Evolutionary conservation across 2,888 invertebrate species (phyloP), one percentile per base, ranked within the genome.

Genomic region (Odontocolon sp.): DNA sequence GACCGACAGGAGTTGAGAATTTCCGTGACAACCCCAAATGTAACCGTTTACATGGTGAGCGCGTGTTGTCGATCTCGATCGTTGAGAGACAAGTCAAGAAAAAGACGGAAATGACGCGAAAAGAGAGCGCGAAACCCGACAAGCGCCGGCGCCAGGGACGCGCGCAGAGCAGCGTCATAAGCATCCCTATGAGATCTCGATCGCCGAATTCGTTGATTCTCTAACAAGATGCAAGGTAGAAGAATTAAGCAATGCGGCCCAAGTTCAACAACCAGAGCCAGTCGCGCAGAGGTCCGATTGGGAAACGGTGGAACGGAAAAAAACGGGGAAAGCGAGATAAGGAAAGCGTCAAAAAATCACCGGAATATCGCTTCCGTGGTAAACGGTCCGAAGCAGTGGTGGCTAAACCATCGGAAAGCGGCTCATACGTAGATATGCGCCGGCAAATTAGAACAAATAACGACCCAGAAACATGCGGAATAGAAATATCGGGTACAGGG

Each of bases 301-400:
- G 56, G 8, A 56, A 5, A 56, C 14, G 18, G 57, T 57, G 0
- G 57, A 28, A 23, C 16, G 2, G 21, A 57, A 2, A 56, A n/a
- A 47, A 56, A 45, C 45, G 45, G n/a, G 9, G 33, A 2, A 3
- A 67, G 9, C 52, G 23, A 5, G 67, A 23, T 2, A 45, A 45
- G 4, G 26, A 5, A n/a, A 57, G n/a, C 11, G 14, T 4, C 3
- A 21, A 16, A 18, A 52, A 66, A 0, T 23, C 56, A 0, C 18
- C 36, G 3, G n/a, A n/a, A n/a, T 36, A 38, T 0, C 9, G 59
- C 9, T 16, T 16, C 28, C 59, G 42, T 8, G 14, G 3, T 8
- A 42, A 16, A 9, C 59, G 26, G 31, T 5, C 61, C n/a, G 61
- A 61, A 28, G 61, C 61, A 3, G 61, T 61, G n/a, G 45, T 31